Evolutionary conservation across 2,797 vertebrate genomes (phyloP).

Genomic region (Myoxocephalus aenaeus): DNA sequence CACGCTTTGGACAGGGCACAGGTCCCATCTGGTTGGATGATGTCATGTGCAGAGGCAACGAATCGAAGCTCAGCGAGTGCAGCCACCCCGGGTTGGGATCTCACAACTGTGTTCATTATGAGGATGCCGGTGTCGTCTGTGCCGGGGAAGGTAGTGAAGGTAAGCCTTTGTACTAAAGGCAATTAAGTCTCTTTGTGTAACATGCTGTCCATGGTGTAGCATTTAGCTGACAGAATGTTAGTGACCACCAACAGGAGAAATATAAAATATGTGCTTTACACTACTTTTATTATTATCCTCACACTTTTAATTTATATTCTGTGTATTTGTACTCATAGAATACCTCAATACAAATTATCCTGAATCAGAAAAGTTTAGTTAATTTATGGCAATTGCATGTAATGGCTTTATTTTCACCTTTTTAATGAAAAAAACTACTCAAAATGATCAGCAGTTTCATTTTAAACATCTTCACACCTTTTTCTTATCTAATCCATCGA

Average conservation of each 20-base stretch:
- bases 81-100: slow-evolving; percentile 49
- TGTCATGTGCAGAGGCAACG: slow-evolving; percentile 51
- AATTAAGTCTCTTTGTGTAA: neutral
- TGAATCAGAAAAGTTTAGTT: neutral
- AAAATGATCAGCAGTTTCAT: neutral
- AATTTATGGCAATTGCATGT: neutral
- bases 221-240: neutral
- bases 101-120: slow-evolving; percentile 61
- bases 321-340: neutral
- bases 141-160: slow-evolving; percentile 36
- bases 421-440: neutral
- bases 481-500: neutral
- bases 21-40: slow-evolving; percentile 71
- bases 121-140: slow-evolving; percentile 74
- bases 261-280: neutral
- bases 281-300: neutral
- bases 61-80: slow-evolving; percentile 54
- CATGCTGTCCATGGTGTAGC: neutral
- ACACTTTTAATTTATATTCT: neutral
- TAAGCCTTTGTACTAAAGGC: neutral
- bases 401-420: neutral
- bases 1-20: slow-evolving; percentile 56
- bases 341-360: neutral
- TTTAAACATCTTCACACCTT: neutral
- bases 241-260: neutral